Base-by-base conservation (phyloP, 92 coral and sea anemone species). In the Epizoanthus illoricatus region DNA sequence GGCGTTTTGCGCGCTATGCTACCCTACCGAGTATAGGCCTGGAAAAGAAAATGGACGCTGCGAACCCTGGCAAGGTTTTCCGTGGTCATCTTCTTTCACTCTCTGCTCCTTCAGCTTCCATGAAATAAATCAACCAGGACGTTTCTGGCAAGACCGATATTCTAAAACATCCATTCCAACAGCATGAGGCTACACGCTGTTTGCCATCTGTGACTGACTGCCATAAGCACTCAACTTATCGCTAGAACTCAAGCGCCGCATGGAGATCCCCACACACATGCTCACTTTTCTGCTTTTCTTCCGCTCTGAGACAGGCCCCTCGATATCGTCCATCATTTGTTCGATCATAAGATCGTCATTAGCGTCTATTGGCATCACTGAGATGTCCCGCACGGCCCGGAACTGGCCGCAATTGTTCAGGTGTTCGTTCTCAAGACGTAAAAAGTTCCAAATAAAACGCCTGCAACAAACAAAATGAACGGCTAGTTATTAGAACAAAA, bases 301-400 rank as follows among this genome's bases (percentile, higher is more conserved):
- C 76, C 81, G 76, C 45, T 49, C 67, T 21, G 73, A 88, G 2
- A 72, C 85, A 33, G 86, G 80, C 1, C 97, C 94, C 2, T 86
- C 85, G 36, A 65, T 71, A 79, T 96, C 98, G 81, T 96, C 99
- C 99, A 96, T 96, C 65, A 96, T 65, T 4, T 90, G 88, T 70
- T 96, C 99, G 11, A 96, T 86, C 58, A 84, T 83, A 16, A 89
- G 92, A 66, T 91, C 93, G 79, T 96, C 97, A 65, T 87, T 86
- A 0, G 97, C 89, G 80, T 96, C 98, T 59, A 91, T 85, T 0
- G 99, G 99, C 93, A 96, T 94, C 71, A 96, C 92, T 39, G 99
- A 96, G 69, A 96, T 96, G 82, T 96, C 99, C 3, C 99, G 91
- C 63, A 96, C 99, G 0, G 99, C 99, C 15, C 99, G 98, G 90